A percentile compares a stretch with the other conserved stretches of the same genome.
Conservation (phyloP, 1,140 invertebrate species). For the Caenorhabditis latens region DNA sequence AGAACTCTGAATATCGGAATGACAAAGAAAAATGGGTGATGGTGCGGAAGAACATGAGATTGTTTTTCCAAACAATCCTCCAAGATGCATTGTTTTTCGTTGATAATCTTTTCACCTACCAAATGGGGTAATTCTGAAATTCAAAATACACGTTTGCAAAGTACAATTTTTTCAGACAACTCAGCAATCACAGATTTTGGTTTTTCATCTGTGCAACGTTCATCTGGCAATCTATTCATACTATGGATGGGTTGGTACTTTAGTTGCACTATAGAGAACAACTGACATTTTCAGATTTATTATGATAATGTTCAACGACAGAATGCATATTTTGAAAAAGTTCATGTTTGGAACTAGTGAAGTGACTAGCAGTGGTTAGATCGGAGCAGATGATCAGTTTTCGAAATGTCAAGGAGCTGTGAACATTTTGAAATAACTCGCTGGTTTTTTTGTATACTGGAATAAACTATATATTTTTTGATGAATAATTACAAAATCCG, state of each 20-base stretch:
- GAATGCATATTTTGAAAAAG: not conserved
- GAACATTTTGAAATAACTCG: no score
- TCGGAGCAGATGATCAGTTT: no score
- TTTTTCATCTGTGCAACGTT: constrained; percentile 4
- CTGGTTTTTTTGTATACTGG: no score
- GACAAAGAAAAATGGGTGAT: not conserved
- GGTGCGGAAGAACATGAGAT: not conserved
- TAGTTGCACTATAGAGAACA: not conserved
- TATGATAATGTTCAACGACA: not conserved
- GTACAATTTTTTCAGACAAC: not conserved
- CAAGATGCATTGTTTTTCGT: not conserved
- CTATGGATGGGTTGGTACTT: not conserved
- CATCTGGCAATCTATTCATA: constrained; percentile 4
- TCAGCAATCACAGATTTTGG: constrained; percentile 3
- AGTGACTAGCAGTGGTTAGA: not conserved
- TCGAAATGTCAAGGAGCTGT: no score
- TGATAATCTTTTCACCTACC: not conserved
- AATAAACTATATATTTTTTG: no score
- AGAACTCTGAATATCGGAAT: not conserved
- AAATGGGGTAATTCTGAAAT: not conserved
- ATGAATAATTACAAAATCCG: no score
- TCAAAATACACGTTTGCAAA: not conserved
- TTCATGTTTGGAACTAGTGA: not conserved
- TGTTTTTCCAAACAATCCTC: not conserved
- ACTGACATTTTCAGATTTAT: constrained; percentile 5